These are phyloP conservation scores for Sceliomorpha sp. DNA, from an alignment of 2,888 invertebrate species.

Conservation along the genomic window DNA sequence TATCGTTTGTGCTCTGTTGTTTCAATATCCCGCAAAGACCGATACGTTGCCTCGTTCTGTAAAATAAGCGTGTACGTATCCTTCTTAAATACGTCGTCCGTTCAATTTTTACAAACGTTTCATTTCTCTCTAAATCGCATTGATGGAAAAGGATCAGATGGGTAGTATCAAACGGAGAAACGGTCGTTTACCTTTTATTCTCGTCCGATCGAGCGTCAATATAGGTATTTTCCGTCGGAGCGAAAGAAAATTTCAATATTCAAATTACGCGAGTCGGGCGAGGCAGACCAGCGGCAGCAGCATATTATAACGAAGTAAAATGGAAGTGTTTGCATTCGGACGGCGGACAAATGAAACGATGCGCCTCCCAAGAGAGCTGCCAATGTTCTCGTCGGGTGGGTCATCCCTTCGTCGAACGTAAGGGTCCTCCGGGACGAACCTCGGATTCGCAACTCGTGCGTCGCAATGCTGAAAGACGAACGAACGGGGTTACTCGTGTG, in stretches of 20 bases:
- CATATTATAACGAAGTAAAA: conserved; percentile 32
- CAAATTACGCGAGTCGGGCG: conserved; percentile 16
- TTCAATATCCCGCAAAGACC: no score
- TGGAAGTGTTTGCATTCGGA: conserved; percentile 48
- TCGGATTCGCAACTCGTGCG: conserved; percentile 54
- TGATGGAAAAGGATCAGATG: no score
- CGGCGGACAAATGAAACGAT: conserved; percentile 48
- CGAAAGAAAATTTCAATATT: conserved; percentile 6
- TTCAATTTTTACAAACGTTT: no score
- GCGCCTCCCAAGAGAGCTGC: conserved; percentile 40
- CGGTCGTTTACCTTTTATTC: no score
- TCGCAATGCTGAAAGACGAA: conserved; percentile 48
- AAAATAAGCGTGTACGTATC: no score
- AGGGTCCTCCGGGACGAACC: conserved; percentile 61
- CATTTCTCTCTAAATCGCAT: no score
- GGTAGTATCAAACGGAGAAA: no score
- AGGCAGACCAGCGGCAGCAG: neutral
- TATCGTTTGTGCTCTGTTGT: no score
- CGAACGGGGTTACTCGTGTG: conserved; percentile 56
- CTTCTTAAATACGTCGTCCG: no score
- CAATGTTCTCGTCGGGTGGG: conserved; percentile 54
- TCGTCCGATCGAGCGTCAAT: no score
- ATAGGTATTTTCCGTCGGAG: no score
- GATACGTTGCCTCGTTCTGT: no score
- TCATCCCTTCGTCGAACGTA: conserved; percentile 62